These are phyloP conservation scores for Antheraea assamensis DNA, from an alignment of 2,888 invertebrate species.

Conservation along the genomic window DNA sequence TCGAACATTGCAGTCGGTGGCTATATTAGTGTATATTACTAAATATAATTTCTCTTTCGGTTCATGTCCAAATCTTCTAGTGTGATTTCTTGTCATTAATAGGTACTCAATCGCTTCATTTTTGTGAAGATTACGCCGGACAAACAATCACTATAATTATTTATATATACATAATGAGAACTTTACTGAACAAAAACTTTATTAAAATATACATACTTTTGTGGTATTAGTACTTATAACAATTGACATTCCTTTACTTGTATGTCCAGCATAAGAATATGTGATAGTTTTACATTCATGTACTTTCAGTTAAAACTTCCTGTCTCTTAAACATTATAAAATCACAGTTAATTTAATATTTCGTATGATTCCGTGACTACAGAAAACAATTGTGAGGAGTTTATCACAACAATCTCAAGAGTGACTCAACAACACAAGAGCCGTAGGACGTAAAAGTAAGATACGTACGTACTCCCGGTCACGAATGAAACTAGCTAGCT, in stretches of 20 bases:
- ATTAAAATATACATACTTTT: not conserved
- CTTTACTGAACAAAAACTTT: slow-evolving; percentile 2
- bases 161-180: not conserved
- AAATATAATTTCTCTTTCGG: not conserved
- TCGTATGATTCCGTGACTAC: not conserved
- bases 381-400: not conserved
- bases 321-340: not conserved
- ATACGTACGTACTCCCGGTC: slow-evolving; percentile 34
- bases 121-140: too few species aligned
- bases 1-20: not conserved
- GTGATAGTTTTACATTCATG: not conserved
- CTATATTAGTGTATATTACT: not conserved
- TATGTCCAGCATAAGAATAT: not conserved
- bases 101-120: too few species aligned
- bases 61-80: not conserved
- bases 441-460: slow-evolving; percentile 29
- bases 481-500: slow-evolving; percentile 39
- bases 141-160: too few species aligned
- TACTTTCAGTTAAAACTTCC: not conserved
- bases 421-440: not conserved
- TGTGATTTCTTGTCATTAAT: too few species aligned
- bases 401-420: slow-evolving; percentile 5
- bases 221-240: not conserved
- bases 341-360: not conserved
- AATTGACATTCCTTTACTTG: not conserved